Percentiles rank a stretch among this genome's conserved stretches.
Evolutionary conservation across 2,113 vertebrate species (phyloP).

Genomic region (Ceratotherium simum): DNA sequence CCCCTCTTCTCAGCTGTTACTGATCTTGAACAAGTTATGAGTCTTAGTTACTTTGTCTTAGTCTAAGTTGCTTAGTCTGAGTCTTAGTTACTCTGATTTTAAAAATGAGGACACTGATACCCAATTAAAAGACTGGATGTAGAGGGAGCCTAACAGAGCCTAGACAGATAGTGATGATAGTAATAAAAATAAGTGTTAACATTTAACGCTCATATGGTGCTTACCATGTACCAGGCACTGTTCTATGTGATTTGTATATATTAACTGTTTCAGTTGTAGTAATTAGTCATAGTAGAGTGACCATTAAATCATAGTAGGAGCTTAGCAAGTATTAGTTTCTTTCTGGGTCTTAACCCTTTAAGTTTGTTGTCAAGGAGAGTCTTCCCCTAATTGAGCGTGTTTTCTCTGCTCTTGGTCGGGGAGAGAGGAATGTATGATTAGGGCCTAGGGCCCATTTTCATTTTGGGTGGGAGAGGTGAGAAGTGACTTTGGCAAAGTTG

Average conservation of each 20-base stretch:
- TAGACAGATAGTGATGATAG: not conserved
- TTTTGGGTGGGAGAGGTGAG: not conserved
- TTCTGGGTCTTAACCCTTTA: not conserved
- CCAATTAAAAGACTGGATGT: not conserved
- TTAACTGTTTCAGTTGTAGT: not conserved
- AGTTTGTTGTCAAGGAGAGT: not conserved
- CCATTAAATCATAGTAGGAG: not conserved
- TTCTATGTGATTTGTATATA: not conserved
- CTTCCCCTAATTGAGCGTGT: not conserved
- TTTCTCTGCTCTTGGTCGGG: not conserved
- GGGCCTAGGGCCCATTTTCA: not conserved
- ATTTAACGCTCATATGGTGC: not conserved
- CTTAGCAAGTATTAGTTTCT: not conserved
- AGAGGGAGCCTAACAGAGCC: not conserved
- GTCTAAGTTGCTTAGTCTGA: not conserved
- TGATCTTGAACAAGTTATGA: not conserved
- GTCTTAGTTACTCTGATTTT: conserved; percentile 11
- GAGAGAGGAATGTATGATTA: not conserved
- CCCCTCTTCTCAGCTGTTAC: not conserved
- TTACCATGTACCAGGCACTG: not conserved
- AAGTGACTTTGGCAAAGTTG: not conserved
- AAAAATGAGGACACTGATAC: not conserved
- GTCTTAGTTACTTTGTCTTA: not conserved
- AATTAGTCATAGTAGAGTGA: not conserved
- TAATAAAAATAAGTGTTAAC: too few relatives aligned